Evolutionary conservation across 2,797 vertebrate species (phyloP), one percentile per base, ranked within the genome.

Genomic region (Microctenopoma steveboyesi): DNA sequence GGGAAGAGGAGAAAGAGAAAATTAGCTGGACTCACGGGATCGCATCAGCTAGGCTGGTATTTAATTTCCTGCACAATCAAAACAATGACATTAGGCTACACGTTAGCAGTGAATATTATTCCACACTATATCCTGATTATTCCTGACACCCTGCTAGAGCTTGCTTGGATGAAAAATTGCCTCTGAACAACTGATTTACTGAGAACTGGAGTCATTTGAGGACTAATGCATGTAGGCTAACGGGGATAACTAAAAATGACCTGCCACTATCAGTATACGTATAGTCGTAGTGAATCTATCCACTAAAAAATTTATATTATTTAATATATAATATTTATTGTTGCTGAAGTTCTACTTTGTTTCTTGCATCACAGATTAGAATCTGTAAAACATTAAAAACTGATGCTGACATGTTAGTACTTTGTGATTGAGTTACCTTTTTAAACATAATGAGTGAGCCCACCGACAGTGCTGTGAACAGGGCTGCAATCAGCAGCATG

Each of bases 371-470:
- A 11, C 1, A 16, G 15, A 30, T 18, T 68, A 8, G 1, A 35
- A 0, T 18, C 22, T 25, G 15, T 33, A 33, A 46, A 59, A 52
- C 30, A 14, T 43, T 0, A 30, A 18, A n/a, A 55, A 47, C 16
- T 7, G 10, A 5, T 33, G 55, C 7, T 8, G 18, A 46, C 7
- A 66, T 43, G 12, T 28, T 22, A 1, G 45, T 18, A 28, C 4
- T 30, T 4, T 43, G 15, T 56, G 48, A 30, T 16, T n/a, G 22
- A 1, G 47, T 86, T 92, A 99, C 98, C 96, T 99, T 99, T 91
- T 99, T 99, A 89, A 99, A 99, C 98, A 99, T 99, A 79, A 98
- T 97, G 92, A 99, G 92, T 5, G 98, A 99, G 67, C 98, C 95
- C 85, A 98, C 97, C 7, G 98, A 97, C 47, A 97, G 96, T 1